phyloP scores from a whole-genome alignment of 2,888 invertebrate species.

The Listrodromus nycthemerus region DNA sequence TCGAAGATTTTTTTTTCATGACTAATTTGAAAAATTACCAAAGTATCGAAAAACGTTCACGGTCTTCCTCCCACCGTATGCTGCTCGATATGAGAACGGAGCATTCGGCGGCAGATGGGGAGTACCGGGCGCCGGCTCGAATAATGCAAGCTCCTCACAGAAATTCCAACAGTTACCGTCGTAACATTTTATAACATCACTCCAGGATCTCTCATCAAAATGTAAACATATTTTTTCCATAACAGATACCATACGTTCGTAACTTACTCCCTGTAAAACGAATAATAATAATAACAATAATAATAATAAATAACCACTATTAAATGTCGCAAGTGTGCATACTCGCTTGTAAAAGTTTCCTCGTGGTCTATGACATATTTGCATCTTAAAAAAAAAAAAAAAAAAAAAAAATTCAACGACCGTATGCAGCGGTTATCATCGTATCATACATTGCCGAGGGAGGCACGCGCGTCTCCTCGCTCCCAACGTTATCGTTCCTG shows the following conservation, averaged over 20 bases:
- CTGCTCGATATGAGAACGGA: neutral
- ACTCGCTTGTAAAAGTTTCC: neutral
- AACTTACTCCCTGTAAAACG: too few relatives aligned
- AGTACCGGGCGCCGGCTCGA: neutral
- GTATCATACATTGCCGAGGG: constrained; percentile 17
- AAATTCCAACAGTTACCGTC: neutral
- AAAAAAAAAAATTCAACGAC: constrained; percentile 21
- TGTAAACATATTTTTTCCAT: neutral
- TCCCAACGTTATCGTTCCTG: constrained; percentile 1
- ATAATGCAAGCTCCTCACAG: neutral
- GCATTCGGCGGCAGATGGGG: neutral
- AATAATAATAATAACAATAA: too few relatives aligned
- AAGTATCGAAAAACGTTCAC: neutral
- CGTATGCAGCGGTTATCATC: constrained; percentile 9
- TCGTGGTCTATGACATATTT: neutral
- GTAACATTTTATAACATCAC: neutral
- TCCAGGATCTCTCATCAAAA: neutral
- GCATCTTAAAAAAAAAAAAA: neutral
- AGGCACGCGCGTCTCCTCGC: constrained; percentile 3
- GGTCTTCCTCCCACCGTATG: neutral
- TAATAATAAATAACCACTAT: too few relatives aligned
- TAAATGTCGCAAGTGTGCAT: neutral
- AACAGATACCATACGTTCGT: too few relatives aligned
- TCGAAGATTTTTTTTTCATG: neutral
- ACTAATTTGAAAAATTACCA: neutral